phyloP scores from a whole-genome alignment of 2,888 invertebrate species.

The Acleris cristana region DNA sequence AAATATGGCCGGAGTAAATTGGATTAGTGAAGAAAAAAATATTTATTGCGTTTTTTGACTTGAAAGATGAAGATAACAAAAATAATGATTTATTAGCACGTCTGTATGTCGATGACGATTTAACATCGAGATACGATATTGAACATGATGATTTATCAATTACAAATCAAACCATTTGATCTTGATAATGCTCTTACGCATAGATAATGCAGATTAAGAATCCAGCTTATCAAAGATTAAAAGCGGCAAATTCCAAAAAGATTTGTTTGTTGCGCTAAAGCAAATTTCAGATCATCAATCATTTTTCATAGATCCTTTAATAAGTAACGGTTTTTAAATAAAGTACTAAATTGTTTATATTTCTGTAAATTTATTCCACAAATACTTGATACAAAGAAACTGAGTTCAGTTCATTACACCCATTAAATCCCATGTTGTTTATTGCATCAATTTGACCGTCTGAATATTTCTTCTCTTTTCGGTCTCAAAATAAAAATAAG shows the following conservation, averaged over 20 bases:
- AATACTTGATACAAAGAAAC: too few relatives aligned
- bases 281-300: neutral
- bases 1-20: conserved; percentile 20
- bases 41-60: neutral
- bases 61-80: neutral
- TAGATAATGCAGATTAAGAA: neutral
- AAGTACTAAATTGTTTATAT: too few relatives aligned
- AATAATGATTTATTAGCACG: too few relatives aligned
- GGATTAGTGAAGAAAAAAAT: conserved; percentile 18
- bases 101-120: neutral
- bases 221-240: neutral
- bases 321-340: too few relatives aligned
- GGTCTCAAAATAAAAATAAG: too few relatives aligned
- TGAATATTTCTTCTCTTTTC: too few relatives aligned
- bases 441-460: too few relatives aligned
- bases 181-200: neutral
- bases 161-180: neutral
- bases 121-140: neutral
- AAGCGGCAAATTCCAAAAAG: conserved; percentile 3
- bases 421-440: too few relatives aligned
- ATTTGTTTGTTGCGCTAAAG: neutral
- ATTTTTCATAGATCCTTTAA: neutral
- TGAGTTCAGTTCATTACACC: too few relatives aligned
- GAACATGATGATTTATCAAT: neutral
- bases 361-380: too few relatives aligned